These are phyloP conservation scores for Crocuta crocuta DNA, from an alignment of 2,113 vertebrate genomes.

Conservation along the genomic window DNA sequence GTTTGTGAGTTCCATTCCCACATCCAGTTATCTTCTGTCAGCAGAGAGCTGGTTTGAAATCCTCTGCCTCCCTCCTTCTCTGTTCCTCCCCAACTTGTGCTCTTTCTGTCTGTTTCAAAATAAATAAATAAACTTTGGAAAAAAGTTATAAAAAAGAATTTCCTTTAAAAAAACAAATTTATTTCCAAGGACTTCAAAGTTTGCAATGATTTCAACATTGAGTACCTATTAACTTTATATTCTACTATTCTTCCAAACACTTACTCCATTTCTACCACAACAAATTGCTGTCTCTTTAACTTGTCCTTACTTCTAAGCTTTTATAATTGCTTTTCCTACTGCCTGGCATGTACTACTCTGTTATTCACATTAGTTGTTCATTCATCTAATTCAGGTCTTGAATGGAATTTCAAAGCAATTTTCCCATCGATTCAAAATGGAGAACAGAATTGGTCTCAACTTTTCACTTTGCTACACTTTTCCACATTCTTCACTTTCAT, in stretches of 20 bases:
- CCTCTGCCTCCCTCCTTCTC: too few species aligned
- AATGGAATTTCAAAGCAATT: not conserved
- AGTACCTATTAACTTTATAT: not conserved
- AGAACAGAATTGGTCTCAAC: not conserved
- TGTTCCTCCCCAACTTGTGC: too few species aligned
- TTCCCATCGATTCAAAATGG: not conserved
- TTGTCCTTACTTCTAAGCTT: not conserved
- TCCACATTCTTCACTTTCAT: not conserved
- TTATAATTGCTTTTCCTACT: not conserved
- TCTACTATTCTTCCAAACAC: not conserved
- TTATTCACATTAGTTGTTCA: not conserved
- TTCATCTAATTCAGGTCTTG: not conserved
- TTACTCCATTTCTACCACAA: not conserved
- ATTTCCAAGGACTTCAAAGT: not conserved
- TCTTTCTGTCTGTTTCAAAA: too few species aligned
- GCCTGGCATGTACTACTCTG: not conserved
- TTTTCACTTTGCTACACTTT: not conserved
- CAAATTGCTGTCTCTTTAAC: not conserved
- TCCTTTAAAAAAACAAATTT: not conserved
- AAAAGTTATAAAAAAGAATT: too few species aligned
- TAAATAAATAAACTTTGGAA: too few species aligned
- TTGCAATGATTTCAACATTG: not conserved
- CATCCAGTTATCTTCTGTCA: too few species aligned
- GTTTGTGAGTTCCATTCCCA: too few species aligned
- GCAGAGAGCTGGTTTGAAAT: too few species aligned